These are phyloP conservation scores for Aix galericulata DNA, from an alignment of 2,113 vertebrate species.

Conservation along the genomic window DNA sequence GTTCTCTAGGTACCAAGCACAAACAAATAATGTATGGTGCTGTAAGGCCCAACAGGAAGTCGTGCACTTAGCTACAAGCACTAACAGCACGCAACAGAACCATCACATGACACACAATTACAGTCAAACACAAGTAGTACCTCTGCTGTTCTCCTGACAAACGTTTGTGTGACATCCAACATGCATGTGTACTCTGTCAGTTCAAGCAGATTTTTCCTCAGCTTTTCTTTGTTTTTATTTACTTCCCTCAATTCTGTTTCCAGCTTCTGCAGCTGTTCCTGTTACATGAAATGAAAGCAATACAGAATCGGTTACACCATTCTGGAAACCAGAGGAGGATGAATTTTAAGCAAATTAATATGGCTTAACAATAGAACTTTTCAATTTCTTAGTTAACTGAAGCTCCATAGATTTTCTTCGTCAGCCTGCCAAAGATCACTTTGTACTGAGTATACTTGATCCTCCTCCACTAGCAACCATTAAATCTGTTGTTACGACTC, in stretches of 20 bases:
- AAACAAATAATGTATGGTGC: accelerated
- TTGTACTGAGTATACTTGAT: not conserved
- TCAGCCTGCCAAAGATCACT: not conserved
- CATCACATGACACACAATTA: not conserved
- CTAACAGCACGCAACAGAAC: not conserved
- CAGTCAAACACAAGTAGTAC: constrained; percentile 49
- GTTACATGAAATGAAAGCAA: not conserved
- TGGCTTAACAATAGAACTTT: not conserved
- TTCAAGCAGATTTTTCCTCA: constrained; percentile 91
- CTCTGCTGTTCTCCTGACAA: constrained; percentile 83
- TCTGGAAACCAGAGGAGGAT: not conserved
- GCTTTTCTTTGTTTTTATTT: constrained; percentile 93
- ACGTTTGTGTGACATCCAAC: constrained; percentile 87
- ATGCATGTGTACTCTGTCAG: constrained; percentile 92
- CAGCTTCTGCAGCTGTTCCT: constrained; percentile 96
- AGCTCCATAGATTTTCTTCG: not conserved
- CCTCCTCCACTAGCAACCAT: constrained; percentile 1
- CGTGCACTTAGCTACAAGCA: not conserved
- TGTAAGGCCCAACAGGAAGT: not conserved
- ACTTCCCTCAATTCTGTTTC: constrained; percentile 92
- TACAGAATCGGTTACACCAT: not conserved
- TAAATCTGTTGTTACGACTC: not conserved
- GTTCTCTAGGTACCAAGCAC: not conserved
- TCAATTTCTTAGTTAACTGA: not conserved
- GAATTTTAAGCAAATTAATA: not conserved